Evolutionary conservation across 2,797 vertebrate species (phyloP), one percentile per base, ranked within the genome.

Genomic region (Hemitrygon akajei): DNA sequence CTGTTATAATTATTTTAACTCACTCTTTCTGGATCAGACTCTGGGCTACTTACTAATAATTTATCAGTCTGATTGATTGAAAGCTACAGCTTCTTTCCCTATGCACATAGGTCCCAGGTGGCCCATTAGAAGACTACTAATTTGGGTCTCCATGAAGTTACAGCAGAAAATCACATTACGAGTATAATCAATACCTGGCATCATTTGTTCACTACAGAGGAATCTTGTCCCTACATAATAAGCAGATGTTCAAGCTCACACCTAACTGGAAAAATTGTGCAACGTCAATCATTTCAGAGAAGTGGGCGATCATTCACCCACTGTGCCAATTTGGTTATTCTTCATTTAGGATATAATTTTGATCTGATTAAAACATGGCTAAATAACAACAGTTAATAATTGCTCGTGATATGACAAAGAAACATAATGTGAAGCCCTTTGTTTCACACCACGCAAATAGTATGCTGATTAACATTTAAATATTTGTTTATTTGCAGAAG

Each of bases 401-500:
- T 76, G 69, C 47, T 58, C 25, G 20, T n/a, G 40, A 75, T 75
- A 47, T 93, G 91, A 93, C 91, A 93, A 30, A 56, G 40, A 76
- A 93, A 27, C 71, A 76, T 20, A 76, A 73, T 93, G 47, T 76
- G 40, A 56, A 93, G 7, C 30, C 14, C 63, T 40, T 47, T 73
- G 66, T 71, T 40, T 91, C 27, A 91, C 66, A 71, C 66, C 89
- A 91, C 27, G 30, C 25, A 58, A 93, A 75, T 93, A 20, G 56
- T 71, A 93, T 20, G 58, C 69, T 12, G 58, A 93, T 76, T 93
- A 91, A 93, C 47, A 71, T 93, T 93, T 76, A 76, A 58, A 93
- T 93, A 75, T 93, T 76, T 93, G 91, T n/a, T 93, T 76, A 73
- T 58, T 58, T 93, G 91, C 91, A 93, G 40, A 75, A 75, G 91